Evolutionary conservation across 2,797 vertebrate genomes (phyloP), one percentile per base, ranked within the genome.

Genomic region (Pteropus rufus): DNA sequence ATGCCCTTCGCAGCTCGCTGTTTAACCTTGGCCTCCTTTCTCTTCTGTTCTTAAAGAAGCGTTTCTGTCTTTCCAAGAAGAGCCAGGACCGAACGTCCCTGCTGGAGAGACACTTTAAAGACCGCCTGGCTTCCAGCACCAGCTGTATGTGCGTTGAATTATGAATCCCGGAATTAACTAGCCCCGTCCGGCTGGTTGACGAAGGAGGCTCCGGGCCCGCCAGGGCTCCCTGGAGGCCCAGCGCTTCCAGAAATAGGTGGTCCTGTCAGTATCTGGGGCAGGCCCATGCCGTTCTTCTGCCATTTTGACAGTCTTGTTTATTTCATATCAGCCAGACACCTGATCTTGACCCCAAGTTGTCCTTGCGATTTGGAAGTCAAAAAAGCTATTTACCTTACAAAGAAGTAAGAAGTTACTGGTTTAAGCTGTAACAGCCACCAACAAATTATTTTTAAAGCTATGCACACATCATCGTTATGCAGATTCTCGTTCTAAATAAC

Each of bases 371-470:
- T 82, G 26, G 91, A 97, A 96, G 96, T 95, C 21, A 60, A 89
- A 97, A 93, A 95, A 96, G 95, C 96, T 87, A 95, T 97, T 97
- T 94, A 81, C 94, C 85, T 85, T 89, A 60, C 93, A 91, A 73
- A 94, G 95, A 93, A 95, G 82, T 67, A 39, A 82, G 79, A 90
- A 95, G 82, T 91, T 88, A 46, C 84, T 76, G 93, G 73, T 49
- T 95, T 91, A 89, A 87, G 94, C 80, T 58, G 36, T 54, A 95
- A 86, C 83, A 77, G 82, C 73, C 77, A 89, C 95, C 84, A 88
- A 96, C 96, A 97, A 97, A 97, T 97, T 96, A 97, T 96, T 89
- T 97, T 97, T 97, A 96, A 97, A 88, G 97, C 95, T 73, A 39
- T 69, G 79, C 92, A 93, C 86, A 76, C 60, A 96, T 94, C 94